Evolutionary conservation across 2,888 invertebrate genomes (phyloP).

Genomic region (Pelosia muscerda): DNA sequence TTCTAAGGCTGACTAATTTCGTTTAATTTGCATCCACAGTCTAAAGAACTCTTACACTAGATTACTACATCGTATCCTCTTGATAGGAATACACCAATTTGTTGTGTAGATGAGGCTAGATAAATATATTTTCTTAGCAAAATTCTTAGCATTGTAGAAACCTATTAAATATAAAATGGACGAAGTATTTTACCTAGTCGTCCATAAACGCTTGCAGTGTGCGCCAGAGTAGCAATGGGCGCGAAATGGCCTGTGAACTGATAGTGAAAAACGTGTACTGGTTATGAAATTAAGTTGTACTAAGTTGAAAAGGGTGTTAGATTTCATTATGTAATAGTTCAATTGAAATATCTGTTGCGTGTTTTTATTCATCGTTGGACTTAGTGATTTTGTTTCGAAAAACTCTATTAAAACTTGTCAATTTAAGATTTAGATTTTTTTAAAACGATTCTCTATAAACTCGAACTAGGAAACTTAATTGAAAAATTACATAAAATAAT

Average conservation of each 20-base stretch:
- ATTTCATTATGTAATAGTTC: neutral
- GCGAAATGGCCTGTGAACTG: slow-evolving; percentile 51
- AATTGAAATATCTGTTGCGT: neutral
- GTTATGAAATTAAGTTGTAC: slow-evolving; percentile 32
- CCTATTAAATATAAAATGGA: neutral
- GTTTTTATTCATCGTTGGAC: neutral
- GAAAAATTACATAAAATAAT: too few relatives aligned
- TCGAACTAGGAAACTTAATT: too few relatives aligned
- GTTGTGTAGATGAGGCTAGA: neutral
- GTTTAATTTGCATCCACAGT: too few relatives aligned
- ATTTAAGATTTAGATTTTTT: too few relatives aligned
- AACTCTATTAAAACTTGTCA: too few relatives aligned
- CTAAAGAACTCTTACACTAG: too few relatives aligned
- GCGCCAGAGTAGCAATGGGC: slow-evolving; percentile 37
- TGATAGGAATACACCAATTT: neutral
- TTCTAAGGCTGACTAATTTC: too few relatives aligned
- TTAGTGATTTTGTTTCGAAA: too few relatives aligned
- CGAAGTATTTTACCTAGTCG: slow-evolving; percentile 12
- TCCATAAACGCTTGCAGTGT: slow-evolving; percentile 34
- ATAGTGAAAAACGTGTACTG: slow-evolving; percentile 45
- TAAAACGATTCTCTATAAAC: too few relatives aligned
- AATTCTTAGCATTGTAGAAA: neutral
- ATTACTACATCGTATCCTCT: neutral
- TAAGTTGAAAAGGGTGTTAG: neutral
- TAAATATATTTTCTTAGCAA: too few relatives aligned